phyloP scores from a whole-genome alignment of 2,888 invertebrate species.

The Cephalotes varians region DNA sequence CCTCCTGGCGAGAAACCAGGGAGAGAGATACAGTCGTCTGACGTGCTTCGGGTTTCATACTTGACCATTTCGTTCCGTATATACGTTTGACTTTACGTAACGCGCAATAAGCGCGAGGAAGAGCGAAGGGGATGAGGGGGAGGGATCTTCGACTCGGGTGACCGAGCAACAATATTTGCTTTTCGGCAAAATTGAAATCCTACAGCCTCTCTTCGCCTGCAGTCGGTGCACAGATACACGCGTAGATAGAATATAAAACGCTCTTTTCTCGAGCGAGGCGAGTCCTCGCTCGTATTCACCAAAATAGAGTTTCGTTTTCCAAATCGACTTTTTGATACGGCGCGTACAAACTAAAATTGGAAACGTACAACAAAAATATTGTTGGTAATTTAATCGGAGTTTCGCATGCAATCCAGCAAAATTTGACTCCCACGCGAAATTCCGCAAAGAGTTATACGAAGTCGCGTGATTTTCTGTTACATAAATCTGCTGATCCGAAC shows the following conservation, averaged over 20 bases:
- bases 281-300: neutral
- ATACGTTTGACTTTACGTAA: slow-evolving; percentile 56
- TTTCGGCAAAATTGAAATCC: slow-evolving; percentile 53
- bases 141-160: slow-evolving; percentile 40
- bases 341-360: neutral
- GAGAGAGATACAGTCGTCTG: slow-evolving; percentile 59
- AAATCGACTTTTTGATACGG: slow-evolving; percentile 37
- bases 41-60: slow-evolving; percentile 37
- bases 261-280: slow-evolving; percentile 21
- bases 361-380: slow-evolving; percentile 13
- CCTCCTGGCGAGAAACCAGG: slow-evolving; percentile 71
- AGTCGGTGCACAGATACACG: slow-evolving; percentile 10
- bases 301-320: slow-evolving; percentile 43
- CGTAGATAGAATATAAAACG: slow-evolving; percentile 49
- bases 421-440: neutral
- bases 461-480: slow-evolving; percentile 23
- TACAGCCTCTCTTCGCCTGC: slow-evolving; percentile 24
- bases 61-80: slow-evolving; percentile 59
- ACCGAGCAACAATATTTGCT: slow-evolving; percentile 54
- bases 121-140: neutral
- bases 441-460: slow-evolving; percentile 20
- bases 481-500: slow-evolving; percentile 25
- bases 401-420: neutral
- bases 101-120: slow-evolving; percentile 38
- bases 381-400: slow-evolving; percentile 29